phyloP scores from a whole-genome alignment of 2,797 vertebrate species.

The Limosa lapponica region DNA sequence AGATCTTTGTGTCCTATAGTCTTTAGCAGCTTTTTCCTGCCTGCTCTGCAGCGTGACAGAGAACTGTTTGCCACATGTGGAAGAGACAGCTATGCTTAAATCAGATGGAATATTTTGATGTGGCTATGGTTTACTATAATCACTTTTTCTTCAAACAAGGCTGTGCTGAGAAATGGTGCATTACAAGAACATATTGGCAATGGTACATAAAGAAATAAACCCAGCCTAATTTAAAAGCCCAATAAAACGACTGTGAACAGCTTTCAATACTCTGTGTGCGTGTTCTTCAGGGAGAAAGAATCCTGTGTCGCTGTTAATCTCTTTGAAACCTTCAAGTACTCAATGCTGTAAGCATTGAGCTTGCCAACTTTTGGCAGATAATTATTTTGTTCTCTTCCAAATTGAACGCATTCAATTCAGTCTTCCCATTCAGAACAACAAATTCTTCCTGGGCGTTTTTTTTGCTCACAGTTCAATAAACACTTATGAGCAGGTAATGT shows the following conservation, averaged over 20 bases:
- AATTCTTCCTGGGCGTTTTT: not conserved
- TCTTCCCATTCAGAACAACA: not conserved
- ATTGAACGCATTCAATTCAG: not conserved
- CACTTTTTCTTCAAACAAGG: not conserved
- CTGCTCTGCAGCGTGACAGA: not conserved
- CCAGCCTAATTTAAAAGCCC: not conserved
- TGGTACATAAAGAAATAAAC: not conserved
- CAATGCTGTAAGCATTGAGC: not conserved
- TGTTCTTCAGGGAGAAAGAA: not conserved
- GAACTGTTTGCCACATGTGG: not conserved
- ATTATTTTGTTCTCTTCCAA: conserved; percentile 44
- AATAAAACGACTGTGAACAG: conserved; percentile 5
- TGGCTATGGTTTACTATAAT: not conserved
- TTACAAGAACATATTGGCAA: not conserved
- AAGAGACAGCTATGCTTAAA: not conserved
- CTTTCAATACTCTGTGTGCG: not conserved
- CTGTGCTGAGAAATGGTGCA: not conserved
- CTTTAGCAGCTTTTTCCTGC: not conserved
- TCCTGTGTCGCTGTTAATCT: not conserved
- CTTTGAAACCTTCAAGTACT: conserved; percentile 19
- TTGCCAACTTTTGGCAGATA: conserved; percentile 38
- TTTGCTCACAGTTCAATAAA: not conserved
- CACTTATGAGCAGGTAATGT: not conserved
- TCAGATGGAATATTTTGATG: not conserved
- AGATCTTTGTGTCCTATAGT: not conserved